phyloP scores from a whole-genome alignment of 2,797 vertebrate species.

The Sebastes vulpes region DNA sequence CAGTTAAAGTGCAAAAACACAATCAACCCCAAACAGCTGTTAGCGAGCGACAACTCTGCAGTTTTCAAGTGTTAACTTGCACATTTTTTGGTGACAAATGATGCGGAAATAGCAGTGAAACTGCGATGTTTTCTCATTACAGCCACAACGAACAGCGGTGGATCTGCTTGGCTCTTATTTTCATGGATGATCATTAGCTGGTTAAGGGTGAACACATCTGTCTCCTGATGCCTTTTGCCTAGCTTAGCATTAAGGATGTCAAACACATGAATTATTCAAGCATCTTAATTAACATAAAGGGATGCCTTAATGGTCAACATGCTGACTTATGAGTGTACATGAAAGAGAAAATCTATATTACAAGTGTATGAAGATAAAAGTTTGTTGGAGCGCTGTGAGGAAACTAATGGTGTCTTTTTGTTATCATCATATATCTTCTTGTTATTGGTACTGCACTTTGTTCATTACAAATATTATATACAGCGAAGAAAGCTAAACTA shows the following conservation, averaged over 20 bases:
- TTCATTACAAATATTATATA: background rate
- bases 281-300: conserved; percentile 60
- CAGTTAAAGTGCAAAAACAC: conserved; percentile 32
- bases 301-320: conserved; percentile 44
- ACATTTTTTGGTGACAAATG: conserved; percentile 59
- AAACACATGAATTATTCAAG: conserved; percentile 75
- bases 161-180: conserved; percentile 52
- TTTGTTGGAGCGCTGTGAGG: background rate
- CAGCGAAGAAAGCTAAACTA: background rate
- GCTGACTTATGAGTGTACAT: conserved; percentile 50
- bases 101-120: conserved; percentile 57
- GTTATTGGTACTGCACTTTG: background rate
- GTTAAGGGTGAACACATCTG: conserved; percentile 71
- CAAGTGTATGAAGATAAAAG: conserved; percentile 19
- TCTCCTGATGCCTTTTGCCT: conserved; percentile 45
- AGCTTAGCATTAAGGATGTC: conserved; percentile 44
- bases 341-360: conserved; percentile 37
- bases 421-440: background rate
- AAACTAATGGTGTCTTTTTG: background rate
- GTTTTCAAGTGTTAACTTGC: conserved; percentile 45
- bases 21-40: conserved; percentile 67
- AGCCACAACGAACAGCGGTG: conserved; percentile 19
- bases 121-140: conserved; percentile 58
- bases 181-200: conserved; percentile 52
- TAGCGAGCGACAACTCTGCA: conserved; percentile 44